Evolutionary conservation across 2,113 vertebrate species (phyloP).

Genomic region (Peromyscus leucopus): DNA sequence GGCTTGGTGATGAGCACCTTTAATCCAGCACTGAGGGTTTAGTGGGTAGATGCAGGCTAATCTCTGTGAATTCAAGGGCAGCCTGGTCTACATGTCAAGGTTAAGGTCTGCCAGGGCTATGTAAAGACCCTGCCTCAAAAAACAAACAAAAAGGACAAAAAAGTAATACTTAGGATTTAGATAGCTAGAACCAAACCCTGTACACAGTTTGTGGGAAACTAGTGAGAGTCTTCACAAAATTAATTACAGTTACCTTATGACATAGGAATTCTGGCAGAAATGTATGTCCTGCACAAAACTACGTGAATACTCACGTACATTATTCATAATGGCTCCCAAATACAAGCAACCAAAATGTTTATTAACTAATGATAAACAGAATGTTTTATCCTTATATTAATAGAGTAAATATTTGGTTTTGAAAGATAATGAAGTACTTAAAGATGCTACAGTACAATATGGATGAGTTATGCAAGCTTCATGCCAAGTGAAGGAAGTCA

Average conservation of each 20-base stretch:
- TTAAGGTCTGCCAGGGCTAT: not conserved
- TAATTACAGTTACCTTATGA: not conserved
- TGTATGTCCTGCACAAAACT: not conserved
- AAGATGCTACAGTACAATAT: not conserved
- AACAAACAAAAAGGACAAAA: not conserved
- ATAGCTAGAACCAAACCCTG: not conserved
- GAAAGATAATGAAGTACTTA: not conserved
- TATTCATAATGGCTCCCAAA: not conserved
- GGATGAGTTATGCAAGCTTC: not conserved
- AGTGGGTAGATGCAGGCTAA: not conserved
- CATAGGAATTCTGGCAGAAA: not conserved
- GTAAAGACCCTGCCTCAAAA: not conserved
- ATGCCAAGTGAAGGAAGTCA: not conserved
- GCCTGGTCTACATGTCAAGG: not conserved
- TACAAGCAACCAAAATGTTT: no score
- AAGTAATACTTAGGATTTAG: not conserved
- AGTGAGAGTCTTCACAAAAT: not conserved
- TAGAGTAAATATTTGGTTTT: not conserved
- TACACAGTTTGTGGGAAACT: not conserved
- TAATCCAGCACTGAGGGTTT: not conserved
- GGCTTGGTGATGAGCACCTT: not conserved
- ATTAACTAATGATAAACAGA: not conserved
- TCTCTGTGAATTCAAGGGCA: not conserved
- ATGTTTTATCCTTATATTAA: not conserved
- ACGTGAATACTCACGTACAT: not conserved